These are phyloP conservation scores for Alosa alosa DNA, from an alignment of 2,113 vertebrate genomes.

Conservation along the genomic window DNA sequence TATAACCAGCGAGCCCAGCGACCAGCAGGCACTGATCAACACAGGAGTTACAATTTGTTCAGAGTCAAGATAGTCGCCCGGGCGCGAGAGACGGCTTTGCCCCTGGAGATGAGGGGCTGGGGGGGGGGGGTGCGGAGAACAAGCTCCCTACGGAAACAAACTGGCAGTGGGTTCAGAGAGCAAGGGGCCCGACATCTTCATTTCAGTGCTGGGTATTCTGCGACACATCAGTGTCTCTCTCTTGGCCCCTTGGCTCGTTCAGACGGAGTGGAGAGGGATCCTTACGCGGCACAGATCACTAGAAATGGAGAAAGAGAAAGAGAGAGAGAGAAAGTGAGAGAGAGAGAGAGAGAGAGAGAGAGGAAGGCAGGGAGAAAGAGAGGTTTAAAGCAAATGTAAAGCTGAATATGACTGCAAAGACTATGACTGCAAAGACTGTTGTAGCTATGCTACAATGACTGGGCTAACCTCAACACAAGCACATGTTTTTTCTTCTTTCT, in stretches of 20 bases:
- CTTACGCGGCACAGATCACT: constrained; percentile 33
- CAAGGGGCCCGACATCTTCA: constrained; percentile 52
- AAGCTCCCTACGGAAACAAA: constrained; percentile 50
- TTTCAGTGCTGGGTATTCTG: constrained; percentile 26
- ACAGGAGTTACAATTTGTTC: constrained; percentile 47
- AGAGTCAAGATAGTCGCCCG: constrained; percentile 34
- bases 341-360: not conserved
- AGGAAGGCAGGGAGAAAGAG: constrained; percentile 15
- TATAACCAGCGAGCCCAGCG: constrained; percentile 44
- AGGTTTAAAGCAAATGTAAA: not conserved
- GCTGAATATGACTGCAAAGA: not conserved
- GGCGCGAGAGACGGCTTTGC: constrained; percentile 3
- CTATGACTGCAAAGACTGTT: too few species aligned
- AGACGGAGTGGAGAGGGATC: constrained; percentile 32
- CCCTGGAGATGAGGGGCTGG: constrained; percentile 23
- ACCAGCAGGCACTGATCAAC: constrained; percentile 56
- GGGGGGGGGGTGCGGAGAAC: not conserved
- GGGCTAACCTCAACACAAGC: constrained; percentile 27
- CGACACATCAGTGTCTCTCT: not conserved
- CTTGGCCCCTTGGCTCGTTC: constrained; percentile 14
- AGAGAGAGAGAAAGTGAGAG: constrained; percentile 34
- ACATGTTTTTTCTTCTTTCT: constrained; percentile 31
- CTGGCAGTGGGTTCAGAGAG: constrained; percentile 61
- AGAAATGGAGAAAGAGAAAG: constrained; percentile 40
- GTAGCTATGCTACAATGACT: not conserved